phyloP scores from a whole-genome alignment of 2,797 vertebrate genomes.

The Nyctibius grandis region DNA sequence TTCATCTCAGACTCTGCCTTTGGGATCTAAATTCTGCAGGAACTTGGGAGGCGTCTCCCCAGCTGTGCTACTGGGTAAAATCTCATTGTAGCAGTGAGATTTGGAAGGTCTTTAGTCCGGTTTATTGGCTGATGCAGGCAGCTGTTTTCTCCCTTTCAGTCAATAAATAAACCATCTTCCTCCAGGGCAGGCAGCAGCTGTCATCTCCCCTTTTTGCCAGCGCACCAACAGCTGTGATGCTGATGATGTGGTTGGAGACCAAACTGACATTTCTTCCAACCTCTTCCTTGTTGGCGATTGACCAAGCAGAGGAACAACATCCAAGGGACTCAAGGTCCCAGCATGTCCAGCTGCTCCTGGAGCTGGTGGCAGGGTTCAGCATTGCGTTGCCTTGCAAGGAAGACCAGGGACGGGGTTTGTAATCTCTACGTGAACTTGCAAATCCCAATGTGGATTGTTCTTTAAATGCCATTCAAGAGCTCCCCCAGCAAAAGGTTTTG shows the following conservation, averaged over 20 bases:
- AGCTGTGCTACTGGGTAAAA: neutral
- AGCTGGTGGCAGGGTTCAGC: neutral
- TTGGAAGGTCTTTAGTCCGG: accelerated
- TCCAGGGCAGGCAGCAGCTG: slow-evolving; percentile 1
- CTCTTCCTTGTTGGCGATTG: accelerated
- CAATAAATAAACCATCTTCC: neutral
- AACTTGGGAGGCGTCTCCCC: neutral
- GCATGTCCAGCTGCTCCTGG: neutral
- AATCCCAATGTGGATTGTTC: neutral
- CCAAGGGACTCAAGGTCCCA: neutral
- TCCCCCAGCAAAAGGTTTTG: neutral
- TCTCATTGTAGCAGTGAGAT: accelerated
- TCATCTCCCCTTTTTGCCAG: neutral
- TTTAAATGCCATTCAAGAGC: neutral
- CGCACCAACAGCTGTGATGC: neutral
- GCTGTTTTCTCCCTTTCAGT: neutral
- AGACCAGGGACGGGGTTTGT: neutral
- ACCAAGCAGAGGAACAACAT: neutral
- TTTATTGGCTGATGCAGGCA: neutral
- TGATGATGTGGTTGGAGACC: neutral
- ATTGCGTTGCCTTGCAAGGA: neutral
- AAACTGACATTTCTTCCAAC: neutral
- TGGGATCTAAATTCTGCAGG: neutral
- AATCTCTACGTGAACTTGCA: neutral
- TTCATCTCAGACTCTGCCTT: neutral